These are phyloP conservation scores for Formica exsecta DNA, from an alignment of 1,140 invertebrate genomes.

Conservation along the genomic window DNA sequence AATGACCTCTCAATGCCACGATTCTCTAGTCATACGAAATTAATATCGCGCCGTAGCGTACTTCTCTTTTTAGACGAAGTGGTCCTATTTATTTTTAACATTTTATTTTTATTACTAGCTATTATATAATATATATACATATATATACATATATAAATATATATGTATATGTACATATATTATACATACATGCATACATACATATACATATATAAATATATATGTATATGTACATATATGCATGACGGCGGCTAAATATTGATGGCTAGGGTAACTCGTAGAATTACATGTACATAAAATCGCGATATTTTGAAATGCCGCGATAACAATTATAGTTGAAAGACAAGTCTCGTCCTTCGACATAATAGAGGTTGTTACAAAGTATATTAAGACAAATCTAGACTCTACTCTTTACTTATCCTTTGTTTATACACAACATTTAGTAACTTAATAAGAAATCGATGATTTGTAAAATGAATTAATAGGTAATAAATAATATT, in stretches of 20 bases:
- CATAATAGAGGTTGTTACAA: conserved; percentile 52
- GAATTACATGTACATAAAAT: conserved; percentile 51
- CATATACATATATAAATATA: background rate
- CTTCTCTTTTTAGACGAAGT: conserved; percentile 45
- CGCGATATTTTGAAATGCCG: conserved; percentile 8
- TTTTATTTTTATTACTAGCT: conserved; percentile 67
- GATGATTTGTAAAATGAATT: conserved; percentile 43
- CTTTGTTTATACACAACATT: conserved; percentile 41
- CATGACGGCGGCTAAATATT: conserved; percentile 63
- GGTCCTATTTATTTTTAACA: conserved; percentile 58
- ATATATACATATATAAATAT: conserved; percentile 4
- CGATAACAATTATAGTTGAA: conserved; percentile 43
- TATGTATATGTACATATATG: background rate
- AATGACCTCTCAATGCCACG: conserved; percentile 69
- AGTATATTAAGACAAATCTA: conserved; percentile 34
- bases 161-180: background rate
- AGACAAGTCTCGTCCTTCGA: conserved; percentile 16
- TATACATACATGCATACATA: background rate
- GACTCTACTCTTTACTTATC: conserved; percentile 46
- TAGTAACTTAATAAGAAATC: conserved; percentile 39
- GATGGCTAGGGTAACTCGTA: conserved; percentile 45
- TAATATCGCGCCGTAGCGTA: conserved; percentile 71
- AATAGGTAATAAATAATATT: conserved; percentile 58
- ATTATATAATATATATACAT: conserved; percentile 35
- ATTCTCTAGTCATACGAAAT: conserved; percentile 78